A percentile compares a stretch with the other conserved stretches of the same genome.
These are phyloP conservation scores for Lasioglossum morio DNA, from an alignment of 2,888 invertebrate genomes.

Conservation along the genomic window DNA sequence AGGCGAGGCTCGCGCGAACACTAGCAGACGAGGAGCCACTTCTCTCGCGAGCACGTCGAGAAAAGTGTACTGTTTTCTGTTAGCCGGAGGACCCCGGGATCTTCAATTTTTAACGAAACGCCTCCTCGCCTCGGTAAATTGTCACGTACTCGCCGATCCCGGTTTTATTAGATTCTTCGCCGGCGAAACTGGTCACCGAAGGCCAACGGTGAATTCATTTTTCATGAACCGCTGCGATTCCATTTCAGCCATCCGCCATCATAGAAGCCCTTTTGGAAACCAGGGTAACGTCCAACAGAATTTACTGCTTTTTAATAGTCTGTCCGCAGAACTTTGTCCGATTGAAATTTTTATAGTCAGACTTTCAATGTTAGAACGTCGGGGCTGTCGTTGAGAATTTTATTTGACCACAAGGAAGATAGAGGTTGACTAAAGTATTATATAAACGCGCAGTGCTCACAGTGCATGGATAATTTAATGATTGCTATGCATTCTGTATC, in stretches of 20 bases:
- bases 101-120: conserved; percentile 19
- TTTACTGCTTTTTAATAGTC: neutral
- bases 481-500: no score
- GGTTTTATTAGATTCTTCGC: neutral
- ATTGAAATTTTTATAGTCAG: neutral
- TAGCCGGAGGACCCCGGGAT: conserved; percentile 1
- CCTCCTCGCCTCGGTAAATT: conserved; percentile 2
- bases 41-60: neutral
- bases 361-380: neutral
- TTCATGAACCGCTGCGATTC: neutral
- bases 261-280: neutral
- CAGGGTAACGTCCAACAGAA: neutral
- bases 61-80: conserved; percentile 3
- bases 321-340: neutral
- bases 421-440: no score
- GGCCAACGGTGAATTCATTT: neutral
- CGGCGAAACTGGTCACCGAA: neutral
- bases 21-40: conserved; percentile 14
- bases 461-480: no score
- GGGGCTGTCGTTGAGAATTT: neutral
- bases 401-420: neutral
- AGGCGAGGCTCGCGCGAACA: conserved; percentile 11
- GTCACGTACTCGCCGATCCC: neutral
- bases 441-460: no score
- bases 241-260: neutral